A percentile compares a stretch with the other conserved stretches of the same genome.
Evolutionary conservation across 2,797 vertebrate genomes (phyloP).

Genomic region (Yasuhikotakia modesta): DNA sequence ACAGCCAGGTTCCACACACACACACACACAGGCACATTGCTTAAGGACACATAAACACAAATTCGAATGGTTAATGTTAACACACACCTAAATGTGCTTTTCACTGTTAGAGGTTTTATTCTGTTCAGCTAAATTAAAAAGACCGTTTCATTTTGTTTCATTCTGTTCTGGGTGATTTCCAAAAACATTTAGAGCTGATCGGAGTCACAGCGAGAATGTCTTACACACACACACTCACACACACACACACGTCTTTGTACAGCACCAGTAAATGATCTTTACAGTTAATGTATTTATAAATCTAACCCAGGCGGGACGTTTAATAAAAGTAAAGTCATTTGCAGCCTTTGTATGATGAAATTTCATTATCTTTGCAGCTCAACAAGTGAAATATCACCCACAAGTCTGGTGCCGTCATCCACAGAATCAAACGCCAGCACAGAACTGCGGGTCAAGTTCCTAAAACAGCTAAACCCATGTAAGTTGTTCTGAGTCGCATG

Average conservation of each 20-base stretch:
- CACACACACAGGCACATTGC: neutral
- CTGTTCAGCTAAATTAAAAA: neutral
- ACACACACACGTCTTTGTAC: neutral
- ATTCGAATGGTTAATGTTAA: too few species aligned
- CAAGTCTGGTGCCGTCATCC: neutral
- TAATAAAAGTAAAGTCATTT: conserved; percentile 13
- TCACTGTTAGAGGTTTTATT: neutral
- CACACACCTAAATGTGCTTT: too few species aligned
- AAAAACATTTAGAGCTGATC: neutral
- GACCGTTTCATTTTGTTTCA: neutral
- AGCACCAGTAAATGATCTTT: neutral
- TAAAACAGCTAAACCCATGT: neutral
- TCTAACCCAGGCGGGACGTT: neutral
- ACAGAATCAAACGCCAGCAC: neutral
- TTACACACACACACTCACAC: neutral
- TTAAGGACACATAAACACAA: neutral
- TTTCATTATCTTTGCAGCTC: neutral
- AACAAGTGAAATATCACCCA: neutral
- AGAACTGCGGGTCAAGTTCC: neutral
- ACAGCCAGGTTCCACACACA: conserved; percentile 5
- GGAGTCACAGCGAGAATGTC: neutral
- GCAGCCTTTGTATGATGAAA: neutral
- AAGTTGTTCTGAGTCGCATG: neutral
- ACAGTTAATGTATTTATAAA: conserved; percentile 11
- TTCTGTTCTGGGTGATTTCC: too few species aligned